These are phyloP conservation scores for Panagrolaimus sp. DNA, from an alignment of 1,140 invertebrate genomes.

Conservation along the genomic window DNA sequence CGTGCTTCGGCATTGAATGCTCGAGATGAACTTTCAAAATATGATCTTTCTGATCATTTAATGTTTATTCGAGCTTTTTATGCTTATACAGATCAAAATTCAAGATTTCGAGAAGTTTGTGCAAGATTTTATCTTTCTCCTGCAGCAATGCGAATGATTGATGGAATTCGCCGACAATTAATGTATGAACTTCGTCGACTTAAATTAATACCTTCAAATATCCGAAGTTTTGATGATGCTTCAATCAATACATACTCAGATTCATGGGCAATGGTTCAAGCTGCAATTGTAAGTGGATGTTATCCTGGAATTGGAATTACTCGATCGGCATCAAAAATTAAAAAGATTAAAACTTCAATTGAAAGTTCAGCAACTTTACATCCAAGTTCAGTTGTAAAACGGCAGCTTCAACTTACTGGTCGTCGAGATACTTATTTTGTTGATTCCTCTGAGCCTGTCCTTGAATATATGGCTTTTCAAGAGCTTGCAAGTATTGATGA, in stretches of 20 bases:
- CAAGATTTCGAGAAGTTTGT: constrained; percentile 73
- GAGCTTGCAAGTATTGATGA: constrained; percentile 51
- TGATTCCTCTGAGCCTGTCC: constrained; percentile 26
- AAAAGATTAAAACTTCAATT: constrained; percentile 48
- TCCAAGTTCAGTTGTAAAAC: constrained; percentile 42
- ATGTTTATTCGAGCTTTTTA: constrained; percentile 77
- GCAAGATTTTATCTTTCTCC: constrained; percentile 73
- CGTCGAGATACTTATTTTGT: too few species aligned
- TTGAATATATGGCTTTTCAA: constrained; percentile 53
- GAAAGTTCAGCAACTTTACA: constrained; percentile 37
- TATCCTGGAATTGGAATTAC: constrained; percentile 55
- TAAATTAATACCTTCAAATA: constrained; percentile 31
- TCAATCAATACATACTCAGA: constrained; percentile 39
- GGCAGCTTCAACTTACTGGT: constrained; percentile 34
- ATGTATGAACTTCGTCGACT: constrained; percentile 46
- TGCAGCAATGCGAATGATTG: constrained; percentile 79
- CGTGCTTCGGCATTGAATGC: constrained; percentile 62
- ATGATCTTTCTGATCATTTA: constrained; percentile 84
- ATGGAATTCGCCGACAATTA: constrained; percentile 62
- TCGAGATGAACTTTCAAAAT: constrained; percentile 70
- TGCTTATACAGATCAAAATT: constrained; percentile 59
- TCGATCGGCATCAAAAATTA: constrained; percentile 39
- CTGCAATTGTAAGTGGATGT: constrained; percentile 55
- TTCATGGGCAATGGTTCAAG: constrained; percentile 57
- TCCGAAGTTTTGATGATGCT: constrained; percentile 31